Conservation (phyloP, 2,888 invertebrate genomes). For the Catocala sponsa region DNA sequence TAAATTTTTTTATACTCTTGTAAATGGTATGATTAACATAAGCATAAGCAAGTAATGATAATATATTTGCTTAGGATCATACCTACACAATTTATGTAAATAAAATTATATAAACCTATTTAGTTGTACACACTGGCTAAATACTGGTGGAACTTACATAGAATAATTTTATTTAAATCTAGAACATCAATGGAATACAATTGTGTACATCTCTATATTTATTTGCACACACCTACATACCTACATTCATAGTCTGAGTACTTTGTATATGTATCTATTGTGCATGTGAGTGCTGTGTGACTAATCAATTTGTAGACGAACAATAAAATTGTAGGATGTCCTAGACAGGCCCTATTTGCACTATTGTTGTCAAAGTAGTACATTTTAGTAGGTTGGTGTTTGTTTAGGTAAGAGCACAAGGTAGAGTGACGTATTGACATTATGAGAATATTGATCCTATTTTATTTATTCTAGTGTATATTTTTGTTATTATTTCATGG, state of each 20-base stretch:
- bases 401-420: not conserved
- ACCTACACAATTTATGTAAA: no score
- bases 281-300: slow-evolving; percentile 36
- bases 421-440: no score
- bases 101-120: no score
- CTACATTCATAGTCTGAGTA: not conserved
- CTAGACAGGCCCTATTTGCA: slow-evolving; percentile 34
- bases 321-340: slow-evolving; percentile 48
- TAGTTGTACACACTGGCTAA: no score
- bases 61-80: no score
- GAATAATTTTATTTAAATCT: not conserved
- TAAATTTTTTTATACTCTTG: no score
- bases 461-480: no score
- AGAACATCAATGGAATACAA: slow-evolving; percentile 3
- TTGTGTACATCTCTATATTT: not conserved
- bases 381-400: not conserved
- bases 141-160: no score
- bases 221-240: slow-evolving; percentile 2
- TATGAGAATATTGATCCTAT: no score
- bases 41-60: no score
- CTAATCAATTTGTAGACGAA: slow-evolving; percentile 39
- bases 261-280: slow-evolving; percentile 27
- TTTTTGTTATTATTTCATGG: no score
- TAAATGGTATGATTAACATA: no score
- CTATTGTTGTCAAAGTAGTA: not conserved